Conservation (phyloP, 2,797 vertebrate species). For the Sebastes trivittatus region DNA sequence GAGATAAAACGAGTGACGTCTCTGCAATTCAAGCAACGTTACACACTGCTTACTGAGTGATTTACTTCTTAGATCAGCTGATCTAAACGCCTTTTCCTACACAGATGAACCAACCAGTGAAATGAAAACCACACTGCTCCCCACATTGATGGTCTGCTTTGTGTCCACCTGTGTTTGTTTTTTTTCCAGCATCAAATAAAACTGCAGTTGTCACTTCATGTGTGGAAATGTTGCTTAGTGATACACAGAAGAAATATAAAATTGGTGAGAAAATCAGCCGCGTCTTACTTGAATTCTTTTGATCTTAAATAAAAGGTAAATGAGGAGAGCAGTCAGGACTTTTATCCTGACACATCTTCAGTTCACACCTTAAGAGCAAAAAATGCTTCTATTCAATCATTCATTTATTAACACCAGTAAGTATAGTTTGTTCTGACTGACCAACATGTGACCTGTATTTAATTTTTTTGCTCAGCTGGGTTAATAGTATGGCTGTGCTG, state of each 20-base stretch:
- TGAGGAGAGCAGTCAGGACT: not conserved
- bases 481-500: no score
- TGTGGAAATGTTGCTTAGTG: slow-evolving; percentile 58
- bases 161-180: not conserved
- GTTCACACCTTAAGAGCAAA: not conserved
- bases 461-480: no score
- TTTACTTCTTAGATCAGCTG: not conserved
- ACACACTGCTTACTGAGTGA: not conserved
- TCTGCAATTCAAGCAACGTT: not conserved
- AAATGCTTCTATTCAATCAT: not conserved
- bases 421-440: not conserved
- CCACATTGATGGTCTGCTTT: slow-evolving; percentile 4
- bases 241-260: not conserved
- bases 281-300: not conserved
- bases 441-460: not conserved
- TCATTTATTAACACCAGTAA: not conserved
- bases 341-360: not conserved
- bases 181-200: not conserved
- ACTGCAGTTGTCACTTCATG: slow-evolving; percentile 37
- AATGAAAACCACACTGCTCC: not conserved
- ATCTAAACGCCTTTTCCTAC: not conserved
- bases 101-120: slow-evolving; percentile 3
- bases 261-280: not conserved
- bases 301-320: not conserved
- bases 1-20: not conserved